Percentiles rank a stretch among this genome's conserved stretches.
These are phyloP conservation scores for Tringa solitaria DNA, from an alignment of 2,113 vertebrate genomes.

Conservation along the genomic window DNA sequence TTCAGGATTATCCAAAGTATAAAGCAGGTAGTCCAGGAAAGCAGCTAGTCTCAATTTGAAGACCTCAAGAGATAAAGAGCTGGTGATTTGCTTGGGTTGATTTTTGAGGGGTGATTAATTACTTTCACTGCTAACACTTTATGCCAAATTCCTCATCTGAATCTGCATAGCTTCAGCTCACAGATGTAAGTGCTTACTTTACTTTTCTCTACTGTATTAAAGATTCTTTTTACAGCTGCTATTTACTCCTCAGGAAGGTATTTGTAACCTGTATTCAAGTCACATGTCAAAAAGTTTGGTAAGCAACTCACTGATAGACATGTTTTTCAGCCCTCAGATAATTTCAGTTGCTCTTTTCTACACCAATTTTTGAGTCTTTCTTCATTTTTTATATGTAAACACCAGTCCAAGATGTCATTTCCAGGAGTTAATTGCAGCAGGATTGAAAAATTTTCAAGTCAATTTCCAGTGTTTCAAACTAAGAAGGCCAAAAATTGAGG, in stretches of 20 bases:
- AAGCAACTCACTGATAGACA: background rate
- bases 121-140: background rate
- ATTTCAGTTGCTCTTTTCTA: background rate
- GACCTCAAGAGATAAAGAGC: background rate
- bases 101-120: background rate
- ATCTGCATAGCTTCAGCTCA: background rate
- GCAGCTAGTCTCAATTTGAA: background rate
- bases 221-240: background rate
- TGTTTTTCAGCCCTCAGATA: background rate
- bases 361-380: background rate
- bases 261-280: background rate
- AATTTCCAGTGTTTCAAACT: background rate
- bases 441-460: background rate
- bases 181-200: background rate
- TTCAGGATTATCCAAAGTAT: background rate
- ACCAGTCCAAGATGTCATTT: background rate
- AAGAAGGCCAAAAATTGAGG: background rate
- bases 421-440: background rate
- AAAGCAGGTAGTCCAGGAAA: background rate
- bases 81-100: background rate
- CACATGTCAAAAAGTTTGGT: background rate
- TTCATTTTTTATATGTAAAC: background rate
- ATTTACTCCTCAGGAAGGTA: background rate
- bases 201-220: background rate
- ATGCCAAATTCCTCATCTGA: background rate